Evolutionary conservation across 2,888 invertebrate species (phyloP).

Genomic region (Sepioteuthis lessoniana): DNA sequence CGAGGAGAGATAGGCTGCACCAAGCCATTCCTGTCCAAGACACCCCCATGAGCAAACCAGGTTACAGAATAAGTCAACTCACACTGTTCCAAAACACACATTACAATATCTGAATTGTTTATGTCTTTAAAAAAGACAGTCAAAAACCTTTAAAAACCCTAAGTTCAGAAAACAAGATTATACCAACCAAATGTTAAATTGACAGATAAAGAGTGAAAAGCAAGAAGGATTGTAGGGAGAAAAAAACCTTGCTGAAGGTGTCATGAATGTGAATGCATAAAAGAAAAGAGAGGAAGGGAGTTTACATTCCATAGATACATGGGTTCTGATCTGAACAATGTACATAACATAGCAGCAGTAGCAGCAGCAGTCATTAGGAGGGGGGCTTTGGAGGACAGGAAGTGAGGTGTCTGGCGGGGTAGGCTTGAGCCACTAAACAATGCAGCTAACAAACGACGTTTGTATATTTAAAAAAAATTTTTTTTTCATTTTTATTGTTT

Average conservation of each 20-base stretch:
- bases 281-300: neutral
- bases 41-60: too few species aligned
- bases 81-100: too few species aligned
- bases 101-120: too few species aligned
- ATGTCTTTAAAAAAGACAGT: neutral
- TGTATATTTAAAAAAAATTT: neutral
- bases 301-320: neutral
- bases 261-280: constrained; percentile 14
- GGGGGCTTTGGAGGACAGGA: neutral
- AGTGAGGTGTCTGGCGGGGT: neutral
- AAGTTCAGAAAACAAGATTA: neutral
- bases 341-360: constrained; percentile 2
- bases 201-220: neutral
- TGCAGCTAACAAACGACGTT: neutral
- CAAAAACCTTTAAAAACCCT: neutral
- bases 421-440: constrained; percentile 33
- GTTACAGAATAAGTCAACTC: too few species aligned
- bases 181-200: neutral
- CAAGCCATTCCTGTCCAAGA: too few species aligned
- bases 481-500: neutral
- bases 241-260: neutral
- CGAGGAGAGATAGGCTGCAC: too few species aligned
- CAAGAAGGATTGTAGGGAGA: neutral
- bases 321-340: constrained; percentile 23
- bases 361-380: neutral